These are phyloP conservation scores for Asarcornis scutulata DNA, from an alignment of 2,113 vertebrate species.

Conservation along the genomic window DNA sequence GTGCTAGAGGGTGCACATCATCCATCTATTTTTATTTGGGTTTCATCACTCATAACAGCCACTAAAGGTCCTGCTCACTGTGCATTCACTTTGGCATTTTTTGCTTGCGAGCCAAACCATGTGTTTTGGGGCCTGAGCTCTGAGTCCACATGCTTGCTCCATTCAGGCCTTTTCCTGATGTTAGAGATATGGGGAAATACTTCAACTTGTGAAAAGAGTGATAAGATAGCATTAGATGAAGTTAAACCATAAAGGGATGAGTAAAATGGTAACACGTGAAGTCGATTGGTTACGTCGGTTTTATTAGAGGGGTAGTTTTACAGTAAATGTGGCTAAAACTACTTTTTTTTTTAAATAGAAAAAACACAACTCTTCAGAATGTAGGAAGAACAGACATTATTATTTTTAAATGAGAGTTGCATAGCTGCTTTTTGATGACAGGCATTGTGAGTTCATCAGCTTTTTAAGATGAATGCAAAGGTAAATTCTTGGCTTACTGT, in stretches of 20 bases:
- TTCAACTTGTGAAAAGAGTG: not conserved
- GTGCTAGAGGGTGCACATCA: not conserved
- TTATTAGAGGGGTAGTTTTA: not conserved
- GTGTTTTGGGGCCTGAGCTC: not conserved
- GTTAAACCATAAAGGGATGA: not conserved
- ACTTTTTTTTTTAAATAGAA: not conserved
- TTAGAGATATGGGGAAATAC: not conserved
- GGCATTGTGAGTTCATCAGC: not conserved
- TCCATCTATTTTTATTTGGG: conserved; percentile 38
- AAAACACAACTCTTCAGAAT: not conserved
- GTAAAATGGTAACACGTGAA: not conserved
- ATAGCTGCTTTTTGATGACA: not conserved
- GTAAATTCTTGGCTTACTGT: not conserved
- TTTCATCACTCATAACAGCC: conserved; percentile 15
- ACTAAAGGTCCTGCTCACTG: not conserved
- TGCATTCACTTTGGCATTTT: not conserved
- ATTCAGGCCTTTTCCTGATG: not conserved
- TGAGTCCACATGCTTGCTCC: not conserved
- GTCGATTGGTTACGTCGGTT: not conserved
- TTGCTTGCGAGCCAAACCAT: not conserved
- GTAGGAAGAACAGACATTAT: not conserved
- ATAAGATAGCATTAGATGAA: not conserved
- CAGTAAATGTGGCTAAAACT: not conserved
- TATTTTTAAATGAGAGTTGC: not conserved
- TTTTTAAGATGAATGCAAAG: not conserved